Percentiles rank a stretch among this genome's conserved stretches.
These are phyloP conservation scores for Sebastolobus alascanus DNA, from an alignment of 2,797 vertebrate genomes.

Conservation along the genomic window DNA sequence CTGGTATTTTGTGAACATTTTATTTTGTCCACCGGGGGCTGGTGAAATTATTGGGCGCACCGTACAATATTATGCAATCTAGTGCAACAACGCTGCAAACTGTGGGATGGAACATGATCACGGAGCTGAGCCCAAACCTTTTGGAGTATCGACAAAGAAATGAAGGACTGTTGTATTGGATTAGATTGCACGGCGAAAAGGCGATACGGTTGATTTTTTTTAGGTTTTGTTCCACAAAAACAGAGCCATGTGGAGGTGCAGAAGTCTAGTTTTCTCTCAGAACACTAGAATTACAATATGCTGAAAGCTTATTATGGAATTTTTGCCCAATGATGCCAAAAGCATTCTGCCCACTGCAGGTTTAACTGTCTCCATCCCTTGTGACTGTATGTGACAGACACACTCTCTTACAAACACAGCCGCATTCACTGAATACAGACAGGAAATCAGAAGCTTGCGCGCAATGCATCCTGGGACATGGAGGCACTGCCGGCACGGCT, in stretches of 20 bases:
- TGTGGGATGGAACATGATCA: slow-evolving; percentile 5
- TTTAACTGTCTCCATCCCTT: background rate
- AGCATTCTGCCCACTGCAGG: too few relatives aligned
- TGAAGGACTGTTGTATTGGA: background rate
- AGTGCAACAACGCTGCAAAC: slow-evolving; percentile 5
- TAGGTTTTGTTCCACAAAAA: too few relatives aligned
- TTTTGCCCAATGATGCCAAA: too few relatives aligned
- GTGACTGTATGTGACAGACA: too few relatives aligned
- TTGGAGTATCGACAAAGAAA: background rate
- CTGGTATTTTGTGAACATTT: slow-evolving; percentile 2
- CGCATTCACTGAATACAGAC: background rate
- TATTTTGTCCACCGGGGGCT: background rate
- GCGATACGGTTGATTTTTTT: too few relatives aligned
- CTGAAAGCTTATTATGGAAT: accelerated
- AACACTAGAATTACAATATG: accelerated
- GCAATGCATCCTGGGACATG: background rate
- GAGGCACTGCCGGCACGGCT: background rate
- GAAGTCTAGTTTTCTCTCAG: too few relatives aligned
- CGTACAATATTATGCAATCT: slow-evolving; percentile 35
- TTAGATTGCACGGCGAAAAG: too few relatives aligned
- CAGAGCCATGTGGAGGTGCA: too few relatives aligned
- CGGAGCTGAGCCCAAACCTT: background rate
- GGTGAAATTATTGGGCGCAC: background rate
- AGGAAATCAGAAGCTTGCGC: background rate
- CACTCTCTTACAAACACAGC: background rate